A percentile compares a stretch with the other conserved stretches of the same genome.
Conservation (phyloP, 2,888 invertebrate genomes). For the Pteria penguin region DNA sequence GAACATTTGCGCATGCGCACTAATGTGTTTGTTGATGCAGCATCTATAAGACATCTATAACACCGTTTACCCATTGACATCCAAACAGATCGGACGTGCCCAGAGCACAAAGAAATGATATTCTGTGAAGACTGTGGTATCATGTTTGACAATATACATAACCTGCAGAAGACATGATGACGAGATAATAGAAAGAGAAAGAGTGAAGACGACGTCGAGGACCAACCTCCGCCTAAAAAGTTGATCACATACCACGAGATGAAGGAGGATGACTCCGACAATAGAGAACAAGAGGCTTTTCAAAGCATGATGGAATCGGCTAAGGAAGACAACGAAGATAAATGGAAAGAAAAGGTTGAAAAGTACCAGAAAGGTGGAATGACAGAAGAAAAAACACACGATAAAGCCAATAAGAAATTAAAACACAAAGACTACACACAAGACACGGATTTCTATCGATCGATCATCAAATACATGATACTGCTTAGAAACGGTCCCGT, state of each 20-base stretch:
- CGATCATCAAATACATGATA: too few species aligned
- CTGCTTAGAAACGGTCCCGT: too few species aligned
- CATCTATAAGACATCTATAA: neutral
- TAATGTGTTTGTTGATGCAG: conserved; percentile 16
- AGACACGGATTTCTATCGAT: too few species aligned
- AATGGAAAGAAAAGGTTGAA: conserved; percentile 2
- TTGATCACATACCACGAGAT: too few species aligned
- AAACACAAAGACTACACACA: too few species aligned
- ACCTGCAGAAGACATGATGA: conserved; percentile 46
- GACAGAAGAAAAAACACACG: neutral
- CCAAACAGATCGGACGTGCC: conserved; percentile 24
- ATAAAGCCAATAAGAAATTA: too few species aligned
- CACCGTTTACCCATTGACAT: conserved; percentile 6
- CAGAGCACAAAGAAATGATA: conserved; percentile 32
- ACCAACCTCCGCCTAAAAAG: neutral
- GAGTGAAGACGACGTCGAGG: neutral
- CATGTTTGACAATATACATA: too few species aligned
- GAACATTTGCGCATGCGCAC: conserved; percentile 30
- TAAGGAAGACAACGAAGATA: neutral
- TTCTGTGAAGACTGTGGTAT: too few species aligned
- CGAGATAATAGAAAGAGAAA: conserved; percentile 36
- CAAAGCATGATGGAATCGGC: neutral
- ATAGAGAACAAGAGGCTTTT: neutral
- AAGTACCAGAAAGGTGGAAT: conserved; percentile 5
- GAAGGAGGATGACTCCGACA: too few species aligned